Base-by-base conservation (phyloP, 2,888 invertebrate genomes). In the Napeogenes inachia region DNA sequence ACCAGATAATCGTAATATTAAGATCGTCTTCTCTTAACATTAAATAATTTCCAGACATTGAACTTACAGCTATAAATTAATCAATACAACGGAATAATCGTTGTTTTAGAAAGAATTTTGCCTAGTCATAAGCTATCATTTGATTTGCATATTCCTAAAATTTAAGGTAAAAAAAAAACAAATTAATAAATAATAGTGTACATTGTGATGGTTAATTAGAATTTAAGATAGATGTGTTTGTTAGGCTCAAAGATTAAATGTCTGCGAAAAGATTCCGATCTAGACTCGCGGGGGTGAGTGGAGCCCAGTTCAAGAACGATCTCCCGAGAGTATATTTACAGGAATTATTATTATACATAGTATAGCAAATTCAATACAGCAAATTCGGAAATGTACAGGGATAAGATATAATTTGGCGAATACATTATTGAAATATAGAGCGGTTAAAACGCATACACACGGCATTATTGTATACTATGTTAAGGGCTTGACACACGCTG, bases 381-480 rank as follows among this genome's bases (percentile, higher is more conserved):
- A 89, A 89, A 89, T 89, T 90, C 90, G 90, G 90, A 88, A 87
- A 79, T 84, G 87, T 89, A 90, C 90, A 90, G 90, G 90, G 90
- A 90, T 86, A 85, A 77, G 75, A 75, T 82, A 77, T 82, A 79
- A 73, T 73, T 73, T 74, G 77, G 75, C 73, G 73, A 78, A 80
- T 74, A 72, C 75, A 73, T 56, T 58, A 63, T 63, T 10, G 73
- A 64, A 66, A 59, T 50, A 58, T 63, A 60, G 61, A 59, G 62
- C 60, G 45, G 56, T 63, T 57, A 46, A 45, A 45, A 56, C 33
- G 46, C 32, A 45, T 53, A 42, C 42, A 42, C 42, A 42, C 42
- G 3, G 42, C 42, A 10, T 42, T 38, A 4, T 38, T 10, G 42
- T 42, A 42, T 3, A 42, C 42, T 42, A 71, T 73, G 69, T 66